A percentile compares a stretch with the other conserved stretches of the same genome.
Conservation (phyloP, 2,113 vertebrate genomes). For the Passerina amoena region DNA sequence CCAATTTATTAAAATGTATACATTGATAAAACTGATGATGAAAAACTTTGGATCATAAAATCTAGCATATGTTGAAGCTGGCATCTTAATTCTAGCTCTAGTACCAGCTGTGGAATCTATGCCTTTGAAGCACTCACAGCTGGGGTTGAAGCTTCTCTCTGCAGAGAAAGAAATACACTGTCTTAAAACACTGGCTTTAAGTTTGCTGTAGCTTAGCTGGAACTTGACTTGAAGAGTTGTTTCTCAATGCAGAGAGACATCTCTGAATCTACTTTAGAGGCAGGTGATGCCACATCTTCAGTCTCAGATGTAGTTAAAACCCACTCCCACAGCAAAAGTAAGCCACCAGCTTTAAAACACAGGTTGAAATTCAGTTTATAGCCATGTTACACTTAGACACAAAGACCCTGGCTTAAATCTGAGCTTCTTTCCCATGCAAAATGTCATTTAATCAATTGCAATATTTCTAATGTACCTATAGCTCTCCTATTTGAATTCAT, state of each 20-base stretch:
- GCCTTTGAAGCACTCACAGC: conserved; percentile 51
- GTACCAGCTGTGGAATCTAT: conserved; percentile 34
- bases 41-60: conserved; percentile 21
- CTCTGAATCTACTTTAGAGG: background rate
- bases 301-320: background rate
- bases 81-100: conserved; percentile 34
- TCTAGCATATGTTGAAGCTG: background rate
- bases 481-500: background rate
- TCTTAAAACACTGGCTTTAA: conserved; percentile 23
- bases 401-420: background rate
- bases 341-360: background rate
- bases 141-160: conserved; percentile 7
- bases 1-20: conserved; percentile 30
- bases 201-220: conserved; percentile 3
- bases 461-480: background rate
- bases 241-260: background rate
- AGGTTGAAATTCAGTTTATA: background rate
- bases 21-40: background rate
- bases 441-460: background rate
- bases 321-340: background rate
- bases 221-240: conserved; percentile 8
- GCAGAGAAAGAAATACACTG: background rate
- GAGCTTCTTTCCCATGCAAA: background rate
- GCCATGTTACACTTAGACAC: background rate
- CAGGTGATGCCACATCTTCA: background rate